Base-by-base conservation (phyloP, 2,797 vertebrate species). In the Sebastes variabilis region DNA sequence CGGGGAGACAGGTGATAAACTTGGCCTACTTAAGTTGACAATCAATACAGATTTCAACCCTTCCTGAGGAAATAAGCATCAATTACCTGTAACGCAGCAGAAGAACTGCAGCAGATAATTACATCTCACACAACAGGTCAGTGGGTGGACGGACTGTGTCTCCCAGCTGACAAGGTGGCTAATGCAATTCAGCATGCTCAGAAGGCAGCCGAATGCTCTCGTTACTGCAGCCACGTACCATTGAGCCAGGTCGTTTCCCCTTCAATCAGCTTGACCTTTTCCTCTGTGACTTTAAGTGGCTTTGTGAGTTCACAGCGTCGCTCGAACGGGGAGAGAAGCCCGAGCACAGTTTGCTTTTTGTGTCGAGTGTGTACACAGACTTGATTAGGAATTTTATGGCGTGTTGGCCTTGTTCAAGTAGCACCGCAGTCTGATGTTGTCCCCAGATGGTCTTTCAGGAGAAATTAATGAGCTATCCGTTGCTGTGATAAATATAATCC, bases 21-120 rank as follows among this genome's bases (percentile, higher is more conserved):
- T 95, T 96, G 95, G 96, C 96, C 95, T 96, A 93, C 95, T 97
- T 97, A 97, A 94, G 93, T 88, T 94, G 91, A 94, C 95, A 95
- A 97, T 97, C 96, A 95, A 97, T 97, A 96, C 95, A 91, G 94
- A 96, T 96, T 97, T 92, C 90, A 96, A 95, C 84, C 93, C 94
- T 96, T 96, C 95, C 95, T 84, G 69, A 88, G 91, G 95, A 97
- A 96, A 96, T 96, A 95, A 94, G 84, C 94, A 96, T 96, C 90
- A 95, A 93, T 95, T 94, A 95, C 94, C 93, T 91, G 87, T 92
- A 90, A 94, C 89, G 79, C 68, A 74, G 80, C 86, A 90, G 91
- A 93, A 84, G 78, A 95, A 87, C 80, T 93, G 83, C 87, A 91
- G 94, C 49, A 82, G 83, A 94, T 96, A 96, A 96, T 96, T 95